A percentile compares a stretch with the other conserved stretches of the same genome.
phyloP scores from a whole-genome alignment of 1,140 invertebrate genomes.

The Calliphora vicina region DNA sequence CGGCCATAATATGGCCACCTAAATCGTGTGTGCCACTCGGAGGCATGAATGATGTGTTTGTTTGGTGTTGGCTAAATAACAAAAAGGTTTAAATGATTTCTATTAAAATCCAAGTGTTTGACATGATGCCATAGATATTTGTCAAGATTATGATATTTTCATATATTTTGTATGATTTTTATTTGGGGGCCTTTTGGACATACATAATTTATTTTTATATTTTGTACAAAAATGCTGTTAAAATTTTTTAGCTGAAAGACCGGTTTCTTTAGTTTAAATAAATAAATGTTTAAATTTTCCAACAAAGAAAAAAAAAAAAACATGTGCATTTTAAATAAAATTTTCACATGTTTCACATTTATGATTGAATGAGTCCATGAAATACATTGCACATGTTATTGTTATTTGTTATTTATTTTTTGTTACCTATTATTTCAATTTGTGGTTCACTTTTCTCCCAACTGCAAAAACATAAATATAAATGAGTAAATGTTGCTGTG shows the following conservation, averaged over 20 bases:
- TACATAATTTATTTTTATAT: no score
- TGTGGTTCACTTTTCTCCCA: not conserved
- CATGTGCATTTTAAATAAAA: not conserved
- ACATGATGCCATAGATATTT: constrained; percentile 17
- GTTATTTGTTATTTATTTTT: not conserved
- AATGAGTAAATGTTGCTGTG: no score
- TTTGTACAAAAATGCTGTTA: no score
- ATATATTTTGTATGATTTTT: not conserved
- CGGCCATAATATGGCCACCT: not conserved
- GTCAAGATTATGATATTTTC: constrained; percentile 21
- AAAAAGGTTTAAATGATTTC: not conserved
- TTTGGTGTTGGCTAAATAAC: not conserved
- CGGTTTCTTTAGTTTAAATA: no score
- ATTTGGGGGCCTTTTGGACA: not conserved
- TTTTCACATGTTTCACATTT: not conserved
- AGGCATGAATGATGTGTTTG: not conserved
- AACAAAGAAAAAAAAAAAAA: not conserved
- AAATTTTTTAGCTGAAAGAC: no score
- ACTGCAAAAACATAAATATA: no score
- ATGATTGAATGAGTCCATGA: not conserved
- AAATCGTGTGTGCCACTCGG: not conserved
- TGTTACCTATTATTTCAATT: not conserved
- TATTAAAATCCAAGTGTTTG: not conserved
- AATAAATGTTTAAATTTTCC: not conserved
- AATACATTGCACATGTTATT: not conserved